A percentile compares a stretch with the other conserved stretches of the same genome.
phyloP scores from a whole-genome alignment of 30 jellyfish, hydroid and myxozoan genomes.

The Rhopilema esculentum region DNA sequence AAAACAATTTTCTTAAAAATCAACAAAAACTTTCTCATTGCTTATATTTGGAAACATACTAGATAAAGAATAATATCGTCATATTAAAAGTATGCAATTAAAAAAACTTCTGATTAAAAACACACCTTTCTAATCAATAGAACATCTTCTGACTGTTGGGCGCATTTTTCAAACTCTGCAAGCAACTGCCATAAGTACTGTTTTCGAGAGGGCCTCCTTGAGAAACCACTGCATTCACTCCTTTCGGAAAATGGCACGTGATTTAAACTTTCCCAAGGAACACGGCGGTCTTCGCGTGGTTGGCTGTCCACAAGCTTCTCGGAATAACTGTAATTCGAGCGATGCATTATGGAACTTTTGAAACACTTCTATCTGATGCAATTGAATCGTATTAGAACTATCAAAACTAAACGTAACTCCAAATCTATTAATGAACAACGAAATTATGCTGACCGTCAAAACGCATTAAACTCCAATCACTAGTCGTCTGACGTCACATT shows the following conservation, averaged over 20 bases:
- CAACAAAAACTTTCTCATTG: too few species aligned
- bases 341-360: slow-evolving; percentile 15
- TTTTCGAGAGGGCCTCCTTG: slow-evolving; percentile 44
- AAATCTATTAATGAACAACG: not conserved
- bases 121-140: slow-evolving; percentile 47
- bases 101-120: too few species aligned
- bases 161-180: slow-evolving; percentile 80
- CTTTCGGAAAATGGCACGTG: not conserved
- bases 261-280: not conserved
- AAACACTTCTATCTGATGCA: too few species aligned
- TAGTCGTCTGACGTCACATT: slow-evolving; percentile 23
- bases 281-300: not conserved
- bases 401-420: not conserved
- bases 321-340: slow-evolving; percentile 1
- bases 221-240: not conserved
- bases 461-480: not conserved
- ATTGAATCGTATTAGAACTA: too few species aligned
- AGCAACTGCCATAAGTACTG: slow-evolving; percentile 61
- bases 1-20: too few species aligned
- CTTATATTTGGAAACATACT: too few species aligned
- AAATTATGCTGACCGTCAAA: not conserved
- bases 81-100: too few species aligned
- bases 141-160: slow-evolving; percentile 70
- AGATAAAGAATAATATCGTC: too few species aligned
- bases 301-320: not conserved